These are phyloP conservation scores for Lepus oiostolus DNA, from an alignment of 2,797 vertebrate species.

Conservation along the genomic window DNA sequence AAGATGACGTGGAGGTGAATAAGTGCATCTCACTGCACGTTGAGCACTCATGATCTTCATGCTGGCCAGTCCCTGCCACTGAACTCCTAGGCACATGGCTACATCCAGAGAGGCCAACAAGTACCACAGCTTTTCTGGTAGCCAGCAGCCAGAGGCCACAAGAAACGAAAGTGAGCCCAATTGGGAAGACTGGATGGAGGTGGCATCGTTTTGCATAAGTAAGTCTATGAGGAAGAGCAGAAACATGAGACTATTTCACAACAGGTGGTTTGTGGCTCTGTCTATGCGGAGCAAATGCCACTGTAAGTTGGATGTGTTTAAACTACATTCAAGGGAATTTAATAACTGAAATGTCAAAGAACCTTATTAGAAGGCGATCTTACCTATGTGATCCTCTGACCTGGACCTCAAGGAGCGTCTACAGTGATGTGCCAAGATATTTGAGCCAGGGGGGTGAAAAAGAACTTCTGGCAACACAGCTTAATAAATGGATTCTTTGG, in stretches of 20 bases:
- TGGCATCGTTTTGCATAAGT: neutral
- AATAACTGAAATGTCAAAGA: slow-evolving; percentile 70
- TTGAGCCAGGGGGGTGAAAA: slow-evolving; percentile 40
- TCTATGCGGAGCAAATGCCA: neutral
- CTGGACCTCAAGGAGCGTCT: neutral
- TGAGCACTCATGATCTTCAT: neutral
- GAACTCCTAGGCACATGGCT: neutral
- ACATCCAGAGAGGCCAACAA: neutral
- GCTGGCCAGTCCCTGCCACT: neutral
- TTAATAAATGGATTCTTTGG: slow-evolving; percentile 76
- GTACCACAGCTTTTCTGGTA: neutral
- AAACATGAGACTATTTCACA: neutral
- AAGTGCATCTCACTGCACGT: rapidly evolving
- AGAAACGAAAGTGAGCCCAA: slow-evolving; percentile 58
- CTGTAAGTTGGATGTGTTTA: neutral
- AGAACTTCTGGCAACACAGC: slow-evolving; percentile 66
- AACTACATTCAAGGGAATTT: slow-evolving; percentile 67
- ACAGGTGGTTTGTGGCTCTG: neutral
- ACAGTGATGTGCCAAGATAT: slow-evolving; percentile 41
- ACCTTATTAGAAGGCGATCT: slow-evolving; percentile 77
- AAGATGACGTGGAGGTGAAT: neutral
- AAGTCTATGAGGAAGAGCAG: neutral
- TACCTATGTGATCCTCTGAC: slow-evolving; percentile 68
- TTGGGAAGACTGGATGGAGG: neutral
- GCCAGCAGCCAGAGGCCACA: neutral